Evolutionary conservation across 2,797 vertebrate species (phyloP).

Genomic region (Discoglossus pictus): DNA sequence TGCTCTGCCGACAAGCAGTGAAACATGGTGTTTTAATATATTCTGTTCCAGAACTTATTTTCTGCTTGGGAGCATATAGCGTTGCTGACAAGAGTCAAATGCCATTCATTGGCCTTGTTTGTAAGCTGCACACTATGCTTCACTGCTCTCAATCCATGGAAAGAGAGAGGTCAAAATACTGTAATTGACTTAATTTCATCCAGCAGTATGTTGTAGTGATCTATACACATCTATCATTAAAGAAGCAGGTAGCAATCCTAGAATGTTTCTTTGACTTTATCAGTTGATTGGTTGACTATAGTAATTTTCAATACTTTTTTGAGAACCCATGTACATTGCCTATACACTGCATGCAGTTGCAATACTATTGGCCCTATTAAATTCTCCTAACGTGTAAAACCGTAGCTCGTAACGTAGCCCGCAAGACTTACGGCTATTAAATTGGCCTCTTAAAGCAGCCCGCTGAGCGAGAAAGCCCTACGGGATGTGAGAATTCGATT

Average conservation of each 20-base stretch:
- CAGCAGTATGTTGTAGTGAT: neutral
- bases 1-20: constrained; percentile 10
- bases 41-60: constrained; percentile 20
- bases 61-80: constrained; percentile 22
- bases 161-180: neutral
- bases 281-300: too few species aligned
- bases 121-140: constrained; percentile 14
- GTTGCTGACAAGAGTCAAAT: constrained; percentile 11
- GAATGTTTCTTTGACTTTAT: neutral
- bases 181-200: constrained; percentile 15
- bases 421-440: too few species aligned
- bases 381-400: too few species aligned
- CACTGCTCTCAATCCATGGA: neutral
- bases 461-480: too few species aligned
- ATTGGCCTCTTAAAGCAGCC: too few species aligned
- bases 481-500: too few species aligned
- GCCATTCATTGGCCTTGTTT: constrained; percentile 11
- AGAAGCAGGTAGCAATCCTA: neutral
- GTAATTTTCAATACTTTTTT: too few species aligned
- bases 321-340: too few species aligned
- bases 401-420: too few species aligned
- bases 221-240: neutral
- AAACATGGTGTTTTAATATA: constrained; percentile 6
- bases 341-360: neutral
- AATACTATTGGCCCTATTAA: too few species aligned